Evolutionary conservation across 2,797 vertebrate genomes (phyloP), one percentile per base, ranked within the genome.

Genomic region (Ciconia nigra): DNA sequence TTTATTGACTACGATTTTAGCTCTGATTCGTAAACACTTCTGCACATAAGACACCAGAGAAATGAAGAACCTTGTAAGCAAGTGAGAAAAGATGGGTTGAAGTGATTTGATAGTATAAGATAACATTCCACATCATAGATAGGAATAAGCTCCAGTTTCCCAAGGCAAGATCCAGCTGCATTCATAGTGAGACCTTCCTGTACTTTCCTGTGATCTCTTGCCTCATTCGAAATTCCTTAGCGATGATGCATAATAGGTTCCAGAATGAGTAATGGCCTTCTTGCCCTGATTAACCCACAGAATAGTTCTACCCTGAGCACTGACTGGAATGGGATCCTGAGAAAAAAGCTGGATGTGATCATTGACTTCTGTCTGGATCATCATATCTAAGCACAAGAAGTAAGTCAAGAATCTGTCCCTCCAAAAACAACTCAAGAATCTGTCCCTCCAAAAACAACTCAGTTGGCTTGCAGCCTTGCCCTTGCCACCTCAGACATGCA

Each of bases 181-280:
- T 63, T 58, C 59, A 28, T 7, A 41, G 13, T 52, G 51, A 83
- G 6, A 31, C 2, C 18, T 72, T 81, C 17, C 55, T 57, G 77
- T 66, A 42, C 9, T 81, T 85, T 55, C 7, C 33, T 85, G 11
- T 15, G 44, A 28, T 35, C 2, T 1, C 28, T 44, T 46, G 10
- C 15, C 19, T 67, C 28, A 16, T 46, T 63, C 6, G 3, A 55
- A 85, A 62, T 42, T 41, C 22, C 31, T 7, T 39, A 58, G 29
- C 0, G 2, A 18, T 11, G 67, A 15, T 1, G 5, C 9, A 24
- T 1, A n/a, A 41, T 13, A 20, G 7, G 4, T 73, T 33, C 10
- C 29, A 82, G 62, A 46, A 29, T 35, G 19, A 5, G 7, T 11
- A 54, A 65, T 28, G 33, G 3, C 18, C 37, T 62, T 37, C 46